These are phyloP conservation scores for pig (Sus scrofa) DNA, from an alignment of 2,113 vertebrate genomes.

Conservation along the genomic window T2T-Sscrofa CM000823.6:53990501-53991000, in stretches of 20 bases:
- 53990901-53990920: slow-evolving; percentile 39
- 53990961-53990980: not conserved
- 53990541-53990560: no score
- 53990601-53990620: slow-evolving; percentile 1
- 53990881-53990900: not conserved
- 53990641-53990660: slow-evolving; percentile 4
- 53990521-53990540: no score
- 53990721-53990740: not conserved
- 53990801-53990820: not conserved
- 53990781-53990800: not conserved
- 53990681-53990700: not conserved
- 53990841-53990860: slow-evolving; percentile 6
- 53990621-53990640: not conserved
- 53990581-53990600: not conserved
- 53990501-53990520: no score
- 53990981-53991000: not conserved
- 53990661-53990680: not conserved
- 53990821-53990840: not conserved
- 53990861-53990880: not conserved
- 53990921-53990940: not conserved
- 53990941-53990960: not conserved
- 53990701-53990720: not conserved
- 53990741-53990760: not conserved
- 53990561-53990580: no score
- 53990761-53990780: not conserved